Evolutionary conservation across 35 echinoderm and acorn worm genomes (phyloP).

Genomic region (Acanthaster planci): DNA sequence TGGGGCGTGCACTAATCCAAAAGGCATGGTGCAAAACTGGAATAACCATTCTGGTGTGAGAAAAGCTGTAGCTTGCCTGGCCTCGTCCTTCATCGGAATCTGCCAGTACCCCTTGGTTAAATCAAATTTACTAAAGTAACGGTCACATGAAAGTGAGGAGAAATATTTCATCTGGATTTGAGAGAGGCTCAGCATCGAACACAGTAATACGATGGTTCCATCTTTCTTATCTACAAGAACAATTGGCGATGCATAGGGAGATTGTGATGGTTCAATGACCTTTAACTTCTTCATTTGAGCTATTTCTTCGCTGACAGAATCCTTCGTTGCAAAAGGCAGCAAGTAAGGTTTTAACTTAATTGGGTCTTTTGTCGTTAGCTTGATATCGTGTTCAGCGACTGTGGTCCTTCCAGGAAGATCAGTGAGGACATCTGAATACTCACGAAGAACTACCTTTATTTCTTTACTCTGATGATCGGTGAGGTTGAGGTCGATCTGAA

Average conservation of each 20-base stretch:
- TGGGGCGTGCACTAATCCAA: conserved; percentile 55
- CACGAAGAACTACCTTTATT: background rate
- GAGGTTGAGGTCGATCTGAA: background rate
- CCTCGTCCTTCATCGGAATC: conserved; percentile 34
- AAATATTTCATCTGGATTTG: conserved; percentile 63
- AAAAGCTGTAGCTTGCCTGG: conserved; percentile 41
- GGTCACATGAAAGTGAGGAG: conserved; percentile 14
- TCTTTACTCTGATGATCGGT: background rate
- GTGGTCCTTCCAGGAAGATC: conserved; percentile 51
- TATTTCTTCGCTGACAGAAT: conserved; percentile 3
- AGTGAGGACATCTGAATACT: conserved; percentile 47
- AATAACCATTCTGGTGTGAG: conserved; percentile 7
- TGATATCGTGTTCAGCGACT: conserved; percentile 41
- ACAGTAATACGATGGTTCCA: conserved; percentile 36
- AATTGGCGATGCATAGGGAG: no score
- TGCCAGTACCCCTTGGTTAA: conserved; percentile 69
- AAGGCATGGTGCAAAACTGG: conserved; percentile 54
- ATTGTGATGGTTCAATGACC: conserved; percentile 22
- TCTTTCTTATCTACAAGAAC: conserved; percentile 26
- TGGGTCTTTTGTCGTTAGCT: conserved; percentile 5
- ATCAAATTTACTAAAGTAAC: conserved; percentile 57
- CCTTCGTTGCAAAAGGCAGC: conserved; percentile 14
- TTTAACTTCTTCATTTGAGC: conserved; percentile 33
- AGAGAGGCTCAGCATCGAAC: conserved; percentile 61
- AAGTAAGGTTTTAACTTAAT: conserved; percentile 36